phyloP scores from a whole-genome alignment of 2,888 invertebrate species.

The Incurvaria masculella region DNA sequence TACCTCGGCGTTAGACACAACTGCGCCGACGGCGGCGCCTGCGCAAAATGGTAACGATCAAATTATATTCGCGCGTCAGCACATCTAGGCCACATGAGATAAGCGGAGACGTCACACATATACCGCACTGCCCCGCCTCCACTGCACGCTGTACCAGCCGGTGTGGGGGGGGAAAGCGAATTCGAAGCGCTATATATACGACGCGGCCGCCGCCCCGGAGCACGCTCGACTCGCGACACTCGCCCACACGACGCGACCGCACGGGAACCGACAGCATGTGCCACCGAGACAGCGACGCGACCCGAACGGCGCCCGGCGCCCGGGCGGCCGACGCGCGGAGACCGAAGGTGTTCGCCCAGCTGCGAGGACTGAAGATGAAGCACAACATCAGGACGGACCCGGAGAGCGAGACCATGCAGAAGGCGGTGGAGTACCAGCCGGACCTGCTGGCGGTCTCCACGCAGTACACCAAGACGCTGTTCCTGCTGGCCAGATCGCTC shows the following conservation, averaged over 20 bases:
- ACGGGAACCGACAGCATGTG: constrained; percentile 27
- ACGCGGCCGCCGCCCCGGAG: too few species aligned
- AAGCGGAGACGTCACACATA: too few species aligned
- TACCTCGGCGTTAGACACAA: too few species aligned
- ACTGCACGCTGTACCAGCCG: not conserved
- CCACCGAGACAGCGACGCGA: constrained; percentile 29
- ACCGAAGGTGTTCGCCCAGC: constrained; percentile 15
- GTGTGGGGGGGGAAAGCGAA: constrained; percentile 1
- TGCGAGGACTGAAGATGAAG: constrained; percentile 44
- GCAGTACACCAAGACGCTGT: constrained; percentile 38
- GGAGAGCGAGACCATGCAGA: constrained; percentile 30
- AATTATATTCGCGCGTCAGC: too few species aligned
- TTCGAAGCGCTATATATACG: not conserved
- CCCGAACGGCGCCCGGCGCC: constrained; percentile 15
- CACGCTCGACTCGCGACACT: too few species aligned
- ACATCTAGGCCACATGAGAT: too few species aligned
- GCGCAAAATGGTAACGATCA: too few species aligned
- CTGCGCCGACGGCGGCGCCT: too few species aligned
- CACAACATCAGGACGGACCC: constrained; percentile 45
- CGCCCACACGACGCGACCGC: not conserved
- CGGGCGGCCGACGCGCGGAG: constrained; percentile 20
- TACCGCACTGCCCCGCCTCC: not conserved
- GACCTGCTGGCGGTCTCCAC: constrained; percentile 50
- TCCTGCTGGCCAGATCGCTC: constrained; percentile 34
- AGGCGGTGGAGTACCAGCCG: constrained; percentile 40